Conservation (phyloP, 30 jellyfish, hydroid and myxozoan genomes). For the Hydractinia symbiolongicarpus region DNA sequence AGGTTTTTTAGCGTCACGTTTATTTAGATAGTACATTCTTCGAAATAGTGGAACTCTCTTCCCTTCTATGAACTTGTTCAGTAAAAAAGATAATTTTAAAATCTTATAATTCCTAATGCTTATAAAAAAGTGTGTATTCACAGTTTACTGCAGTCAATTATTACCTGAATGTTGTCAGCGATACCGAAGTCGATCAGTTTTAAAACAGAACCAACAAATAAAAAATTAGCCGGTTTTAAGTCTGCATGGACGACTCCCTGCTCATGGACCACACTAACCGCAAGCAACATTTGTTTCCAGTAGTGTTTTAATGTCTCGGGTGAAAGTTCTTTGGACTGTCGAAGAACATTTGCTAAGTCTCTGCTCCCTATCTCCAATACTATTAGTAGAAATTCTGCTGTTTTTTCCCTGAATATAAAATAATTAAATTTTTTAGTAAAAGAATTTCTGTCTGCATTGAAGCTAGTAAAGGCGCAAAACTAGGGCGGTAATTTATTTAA, state of each 20-base stretch:
- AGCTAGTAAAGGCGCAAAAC: too few relatives aligned
- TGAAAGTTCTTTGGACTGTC: conserved; percentile 33
- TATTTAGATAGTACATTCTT: too few relatives aligned
- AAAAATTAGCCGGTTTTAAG: conserved; percentile 90
- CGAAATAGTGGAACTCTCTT: too few relatives aligned
- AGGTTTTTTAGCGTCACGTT: too few relatives aligned
- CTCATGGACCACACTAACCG: conserved; percentile 68
- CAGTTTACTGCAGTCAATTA: too few relatives aligned
- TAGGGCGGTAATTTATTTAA: too few relatives aligned
- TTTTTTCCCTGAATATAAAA: conserved; percentile 52
- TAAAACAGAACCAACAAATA: conserved; percentile 63
- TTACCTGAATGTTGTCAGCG: conserved; percentile 77
- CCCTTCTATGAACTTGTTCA: too few relatives aligned
- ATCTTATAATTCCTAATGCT: too few relatives aligned
- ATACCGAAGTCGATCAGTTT: conserved; percentile 96
- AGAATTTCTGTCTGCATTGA: too few relatives aligned
- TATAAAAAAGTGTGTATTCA: too few relatives aligned
- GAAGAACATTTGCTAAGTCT: conserved; percentile 59
- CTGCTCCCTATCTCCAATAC: conserved; percentile 92
- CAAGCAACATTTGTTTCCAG: conserved; percentile 86
- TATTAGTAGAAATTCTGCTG: conserved; percentile 50
- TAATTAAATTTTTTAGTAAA: too few relatives aligned
- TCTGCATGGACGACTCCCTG: conserved; percentile 86
- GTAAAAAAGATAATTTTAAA: too few relatives aligned
- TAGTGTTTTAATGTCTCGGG: conserved; percentile 26